Base-by-base conservation (phyloP, 2,888 invertebrate genomes). In the Andrena haemorrhoa region DNA sequence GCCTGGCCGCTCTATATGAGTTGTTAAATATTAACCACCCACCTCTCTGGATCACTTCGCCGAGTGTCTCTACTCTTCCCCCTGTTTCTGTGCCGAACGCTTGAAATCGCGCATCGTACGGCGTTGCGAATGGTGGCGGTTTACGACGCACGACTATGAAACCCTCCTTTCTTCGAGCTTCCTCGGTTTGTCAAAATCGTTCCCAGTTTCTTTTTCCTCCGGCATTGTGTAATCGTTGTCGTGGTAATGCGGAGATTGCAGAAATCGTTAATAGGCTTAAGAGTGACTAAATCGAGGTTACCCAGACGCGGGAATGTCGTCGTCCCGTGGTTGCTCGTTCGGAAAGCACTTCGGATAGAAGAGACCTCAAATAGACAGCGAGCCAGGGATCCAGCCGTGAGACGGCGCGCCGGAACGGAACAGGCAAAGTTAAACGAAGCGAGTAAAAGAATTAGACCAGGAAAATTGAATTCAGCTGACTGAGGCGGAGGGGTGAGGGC, bases 401-500 rank as follows among this genome's bases (percentile, higher is more conserved):
- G 80, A 80, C 82, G 80, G 80, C 80, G 82, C 41, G 72, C 64
- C 80, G 82, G 41, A 80, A 72, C 80, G 68, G 75, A 64, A 68
- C 63, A 12, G 75, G 35, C 53, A 63, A 41, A 49, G 82, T 82
- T 82, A 82, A 82, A 82, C 82, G 82, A 82, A 82, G 75, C 80
- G 80, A 80, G 53, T 80, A 80, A 82, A 80, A 80, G 82, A 82
- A 82, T 82, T 82, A 82, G 80, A 82, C 80, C 75, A 80, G 72
- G 80, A 80, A 69, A 82, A 82, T 82, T 82, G 80, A 75, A 82
- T 80, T 82, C 68, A 73, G n/a, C 58, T 63, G 75, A 20, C 35
- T 33, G 72, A 64, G 58, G 64, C 56, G 65, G 41, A 35, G 51
- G 29, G 69, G 10, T 6, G 47, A 12, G 58, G 16, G 16, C 16